phyloP scores from a whole-genome alignment of 2,113 vertebrate species.

The Pseudorhombus dupliciocellatus region DNA sequence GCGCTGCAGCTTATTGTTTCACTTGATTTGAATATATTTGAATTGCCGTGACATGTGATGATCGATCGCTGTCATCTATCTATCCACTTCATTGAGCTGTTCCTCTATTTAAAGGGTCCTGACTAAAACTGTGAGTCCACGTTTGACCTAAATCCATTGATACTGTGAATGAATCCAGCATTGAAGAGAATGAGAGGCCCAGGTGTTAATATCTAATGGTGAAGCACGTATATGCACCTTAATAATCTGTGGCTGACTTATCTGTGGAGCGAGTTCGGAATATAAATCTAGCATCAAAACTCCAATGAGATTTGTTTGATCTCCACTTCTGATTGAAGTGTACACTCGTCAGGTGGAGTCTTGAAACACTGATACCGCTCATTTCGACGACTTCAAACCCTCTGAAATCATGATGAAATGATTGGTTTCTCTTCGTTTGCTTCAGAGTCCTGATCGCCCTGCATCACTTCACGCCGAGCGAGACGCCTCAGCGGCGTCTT shows the following conservation, averaged over 20 bases:
- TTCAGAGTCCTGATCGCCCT: constrained; percentile 22
- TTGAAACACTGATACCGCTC: constrained; percentile 23
- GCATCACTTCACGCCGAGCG: constrained; percentile 28
- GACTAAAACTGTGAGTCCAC: too few relatives aligned
- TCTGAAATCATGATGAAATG: constrained; percentile 59
- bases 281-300: constrained; percentile 16
- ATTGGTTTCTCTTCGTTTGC: constrained; percentile 20
- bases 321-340: constrained; percentile 14
- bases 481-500: constrained; percentile 31
- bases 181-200: background rate
- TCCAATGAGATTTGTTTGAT: constrained; percentile 31
- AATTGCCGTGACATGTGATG: too few relatives aligned
- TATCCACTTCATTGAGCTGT: too few relatives aligned
- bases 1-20: constrained; percentile 8
- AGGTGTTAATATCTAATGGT: background rate
- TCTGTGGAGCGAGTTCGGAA: constrained; percentile 15
- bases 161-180: background rate
- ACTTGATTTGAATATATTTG: constrained; percentile 11
- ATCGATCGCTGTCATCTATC: too few relatives aligned
- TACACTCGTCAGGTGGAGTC: constrained; percentile 13
- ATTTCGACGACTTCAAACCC: constrained; percentile 41
- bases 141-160: background rate
- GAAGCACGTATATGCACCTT: background rate
- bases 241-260: background rate
- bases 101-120: too few relatives aligned